Base-by-base conservation (phyloP, 1,140 invertebrate genomes). In the Caenorhabditis remanei region DNA sequence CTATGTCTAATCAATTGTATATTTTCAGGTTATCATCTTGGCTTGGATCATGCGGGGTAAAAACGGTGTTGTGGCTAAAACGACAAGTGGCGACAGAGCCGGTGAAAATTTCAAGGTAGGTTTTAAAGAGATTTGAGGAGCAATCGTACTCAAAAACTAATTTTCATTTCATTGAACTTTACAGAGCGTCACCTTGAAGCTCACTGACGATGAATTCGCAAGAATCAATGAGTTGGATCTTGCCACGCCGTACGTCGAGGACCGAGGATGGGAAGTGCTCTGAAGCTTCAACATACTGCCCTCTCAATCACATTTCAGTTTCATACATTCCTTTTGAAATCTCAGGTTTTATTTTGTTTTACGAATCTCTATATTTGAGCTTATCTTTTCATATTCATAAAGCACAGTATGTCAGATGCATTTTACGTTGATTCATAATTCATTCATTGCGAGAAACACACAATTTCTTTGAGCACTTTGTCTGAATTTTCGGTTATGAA, bases 41-140 rank as follows among this genome's bases (percentile, higher is more conserved):
- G 83, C 90, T 5, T 92, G 91, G 82, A 91, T 91, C 14, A 58
- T 87, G 32, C 85, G 41, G 24, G 89, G 89, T 46, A 83, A 83
- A 16, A 89, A 92, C 32, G 90, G 91, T 79, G 90, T 91, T 55
- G 89, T 92, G 14, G 91, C 90, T 16, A 92, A 91, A 75, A 91
- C 91, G 13, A 63, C 85, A 8, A 90, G 58, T 79, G 88, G 89
- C 16, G 87, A 83, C 13, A 84, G 91, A 43, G 90, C 92, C 41
- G 50, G 24, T 7, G 83, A 85, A n/a, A 91, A 91, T 61, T 89
- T 91, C 32, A 89, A 90, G 48, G 88, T 88, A n/a, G 11, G 14
- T 16, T 40, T 63, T 2, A 2, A 32, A 32, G 32, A 32, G 32
- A 32, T 32, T 32, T 32, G 32, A 32, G 32, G 2, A 32, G 32